These are phyloP conservation scores for Oryzias sinensis DNA, from an alignment of 2,797 vertebrate species.

Conservation along the genomic window DNA sequence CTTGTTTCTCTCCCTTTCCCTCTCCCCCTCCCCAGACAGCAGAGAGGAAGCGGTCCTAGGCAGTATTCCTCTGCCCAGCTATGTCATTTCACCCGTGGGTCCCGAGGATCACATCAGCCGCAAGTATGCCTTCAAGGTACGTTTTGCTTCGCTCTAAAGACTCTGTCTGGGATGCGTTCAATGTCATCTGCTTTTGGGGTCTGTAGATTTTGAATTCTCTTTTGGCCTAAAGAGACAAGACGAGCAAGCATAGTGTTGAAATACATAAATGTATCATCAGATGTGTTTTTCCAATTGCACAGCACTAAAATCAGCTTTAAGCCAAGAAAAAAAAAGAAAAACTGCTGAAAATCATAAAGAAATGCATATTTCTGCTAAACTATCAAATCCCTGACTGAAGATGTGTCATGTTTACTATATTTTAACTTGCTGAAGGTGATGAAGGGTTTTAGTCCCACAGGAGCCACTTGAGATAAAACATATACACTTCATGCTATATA, in stretches of 20 bases:
- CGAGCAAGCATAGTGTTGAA: no score
- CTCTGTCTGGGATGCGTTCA: neutral
- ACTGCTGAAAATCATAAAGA: no score
- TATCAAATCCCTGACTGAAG: neutral
- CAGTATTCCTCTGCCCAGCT: slow-evolving; percentile 93
- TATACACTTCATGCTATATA: slow-evolving; percentile 17
- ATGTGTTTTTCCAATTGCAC: no score
- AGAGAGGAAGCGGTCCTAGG: slow-evolving; percentile 91
- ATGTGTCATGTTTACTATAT: slow-evolving; percentile 6
- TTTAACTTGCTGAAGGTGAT: slow-evolving; percentile 11
- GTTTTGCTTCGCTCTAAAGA: slow-evolving; percentile 7
- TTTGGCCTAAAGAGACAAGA: no score
- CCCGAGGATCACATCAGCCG: slow-evolving; percentile 91
- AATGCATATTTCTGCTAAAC: neutral
- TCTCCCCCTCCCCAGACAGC: slow-evolving; percentile 81
- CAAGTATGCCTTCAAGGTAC: slow-evolving; percentile 95
- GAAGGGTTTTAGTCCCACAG: slow-evolving; percentile 10
- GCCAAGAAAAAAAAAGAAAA: no score
- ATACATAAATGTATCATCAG: no score
- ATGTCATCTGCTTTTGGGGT: neutral
- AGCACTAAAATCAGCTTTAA: no score
- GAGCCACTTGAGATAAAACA: slow-evolving; percentile 9
- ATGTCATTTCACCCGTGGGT: slow-evolving; percentile 84
- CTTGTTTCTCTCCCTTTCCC: neutral
- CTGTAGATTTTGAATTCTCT: no score